Evolutionary conservation across 2,113 vertebrate species (phyloP).

Genomic region (Hemibagrus wyckioides): DNA sequence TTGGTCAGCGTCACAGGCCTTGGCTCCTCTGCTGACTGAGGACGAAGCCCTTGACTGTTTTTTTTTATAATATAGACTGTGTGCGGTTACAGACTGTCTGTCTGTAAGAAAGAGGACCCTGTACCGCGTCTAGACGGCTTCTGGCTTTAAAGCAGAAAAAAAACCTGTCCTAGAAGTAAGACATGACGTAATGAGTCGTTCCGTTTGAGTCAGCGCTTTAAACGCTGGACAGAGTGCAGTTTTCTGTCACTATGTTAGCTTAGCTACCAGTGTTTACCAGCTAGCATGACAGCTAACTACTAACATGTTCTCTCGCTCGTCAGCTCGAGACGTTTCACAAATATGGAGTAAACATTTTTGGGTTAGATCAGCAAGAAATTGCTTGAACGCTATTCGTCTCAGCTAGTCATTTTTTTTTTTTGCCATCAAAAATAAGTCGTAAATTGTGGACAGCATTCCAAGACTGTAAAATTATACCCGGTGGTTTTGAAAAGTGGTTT

Average conservation of each 20-base stretch:
- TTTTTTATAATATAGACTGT: background rate
- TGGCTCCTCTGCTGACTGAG: constrained; percentile 28
- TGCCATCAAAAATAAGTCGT: background rate
- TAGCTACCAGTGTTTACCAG: constrained; percentile 23
- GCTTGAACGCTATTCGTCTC: background rate
- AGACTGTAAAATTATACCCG: background rate
- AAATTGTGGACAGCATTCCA: no score
- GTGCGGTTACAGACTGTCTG: background rate
- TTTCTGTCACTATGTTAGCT: constrained; percentile 54
- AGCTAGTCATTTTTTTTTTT: background rate
- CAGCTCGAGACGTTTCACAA: background rate
- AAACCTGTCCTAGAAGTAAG: constrained; percentile 33
- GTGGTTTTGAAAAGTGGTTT: background rate
- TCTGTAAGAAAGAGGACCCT: background rate
- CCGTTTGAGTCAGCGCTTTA: constrained; percentile 4
- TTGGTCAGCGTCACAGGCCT: constrained; percentile 42
- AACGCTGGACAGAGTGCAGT: constrained; percentile 9
- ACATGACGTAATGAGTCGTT: constrained; percentile 67
- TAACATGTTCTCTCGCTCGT: background rate
- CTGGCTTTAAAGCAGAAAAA: background rate
- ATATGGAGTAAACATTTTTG: background rate
- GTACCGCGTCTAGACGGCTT: background rate
- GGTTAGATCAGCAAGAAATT: background rate
- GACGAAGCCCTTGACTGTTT: constrained; percentile 11
- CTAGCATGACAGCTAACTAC: constrained; percentile 4